phyloP scores from a whole-genome alignment of 37 sponge, comb jelly and placozoan species.

The Amphimedon queenslandica region DNA sequence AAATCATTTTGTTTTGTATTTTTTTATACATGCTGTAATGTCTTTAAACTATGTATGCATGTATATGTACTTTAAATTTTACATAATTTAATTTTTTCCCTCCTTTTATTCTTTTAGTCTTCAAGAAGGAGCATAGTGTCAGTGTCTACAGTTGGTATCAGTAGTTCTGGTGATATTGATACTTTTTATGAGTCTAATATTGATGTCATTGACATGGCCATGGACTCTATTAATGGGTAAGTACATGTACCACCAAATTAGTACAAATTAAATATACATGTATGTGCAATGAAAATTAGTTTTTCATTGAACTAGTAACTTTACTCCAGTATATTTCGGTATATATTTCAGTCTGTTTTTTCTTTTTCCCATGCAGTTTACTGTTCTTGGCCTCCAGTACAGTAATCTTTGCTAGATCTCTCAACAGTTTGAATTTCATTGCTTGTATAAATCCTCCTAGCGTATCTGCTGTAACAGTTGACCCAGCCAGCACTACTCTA shows the following conservation, averaged over 20 bases:
- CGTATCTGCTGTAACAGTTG: no score
- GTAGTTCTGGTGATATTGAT: not conserved
- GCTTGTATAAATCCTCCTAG: no score
- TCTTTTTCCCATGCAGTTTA: not conserved
- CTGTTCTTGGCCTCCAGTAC: not conserved
- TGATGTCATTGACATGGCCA: not conserved
- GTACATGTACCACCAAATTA: no score
- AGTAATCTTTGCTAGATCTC: no score
- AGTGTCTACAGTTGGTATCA: not conserved
- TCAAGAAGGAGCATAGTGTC: not conserved
- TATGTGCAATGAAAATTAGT: no score
- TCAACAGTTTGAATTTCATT: no score
- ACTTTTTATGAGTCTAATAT: not conserved
- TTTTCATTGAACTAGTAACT: not conserved
- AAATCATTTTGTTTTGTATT: not conserved
- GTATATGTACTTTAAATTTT: not conserved
- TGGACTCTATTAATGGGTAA: not conserved
- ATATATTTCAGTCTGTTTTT: not conserved
- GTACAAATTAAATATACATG: no score
- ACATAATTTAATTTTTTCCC: not conserved
- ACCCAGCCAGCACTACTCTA: no score
- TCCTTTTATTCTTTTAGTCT: not conserved
- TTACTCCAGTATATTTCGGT: not conserved
- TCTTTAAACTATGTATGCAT: not conserved
- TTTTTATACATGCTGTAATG: not conserved